These are phyloP conservation scores for Polypterus bichir DNA, from an alignment of 2,113 vertebrate species.

Conservation along the genomic window DNA sequence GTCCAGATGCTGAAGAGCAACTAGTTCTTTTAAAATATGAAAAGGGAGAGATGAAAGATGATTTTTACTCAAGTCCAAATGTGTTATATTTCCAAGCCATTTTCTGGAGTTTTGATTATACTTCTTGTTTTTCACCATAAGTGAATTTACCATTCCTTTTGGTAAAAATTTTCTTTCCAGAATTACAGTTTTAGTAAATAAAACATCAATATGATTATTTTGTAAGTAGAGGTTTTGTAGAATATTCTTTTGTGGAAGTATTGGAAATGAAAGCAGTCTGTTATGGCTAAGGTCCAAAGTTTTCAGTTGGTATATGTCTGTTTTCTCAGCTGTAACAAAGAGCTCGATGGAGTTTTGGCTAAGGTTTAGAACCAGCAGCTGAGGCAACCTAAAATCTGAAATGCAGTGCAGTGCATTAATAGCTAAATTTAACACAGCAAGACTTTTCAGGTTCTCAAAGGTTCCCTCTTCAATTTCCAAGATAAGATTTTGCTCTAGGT, in stretches of 20 bases:
- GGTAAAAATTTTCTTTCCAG: constrained; percentile 24
- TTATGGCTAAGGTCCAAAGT: constrained; percentile 58
- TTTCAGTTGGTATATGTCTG: constrained; percentile 38
- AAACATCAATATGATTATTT: constrained; percentile 42
- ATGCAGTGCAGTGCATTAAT: constrained; percentile 50
- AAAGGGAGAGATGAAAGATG: constrained; percentile 42
- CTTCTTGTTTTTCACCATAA: not conserved
- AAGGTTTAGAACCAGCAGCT: constrained; percentile 51
- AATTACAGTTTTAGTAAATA: constrained; percentile 30
- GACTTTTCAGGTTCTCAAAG: constrained; percentile 42
- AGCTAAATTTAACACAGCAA: constrained; percentile 48
- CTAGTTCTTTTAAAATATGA: constrained; percentile 41
- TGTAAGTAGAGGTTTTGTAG: constrained; percentile 57
- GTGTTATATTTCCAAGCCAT: constrained; percentile 27
- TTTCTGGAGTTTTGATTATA: constrained; percentile 28
- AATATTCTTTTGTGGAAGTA: constrained; percentile 37
- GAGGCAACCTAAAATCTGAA: constrained; percentile 52
- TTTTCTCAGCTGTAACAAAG: constrained; percentile 31
- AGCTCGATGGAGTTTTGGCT: constrained; percentile 54
- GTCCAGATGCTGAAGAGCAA: constrained; percentile 44
- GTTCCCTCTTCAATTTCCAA: constrained; percentile 45
- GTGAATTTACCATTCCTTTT: not conserved
- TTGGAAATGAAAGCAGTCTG: constrained; percentile 49
- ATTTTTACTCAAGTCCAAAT: constrained; percentile 63
- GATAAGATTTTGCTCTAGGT: constrained; percentile 51